Conservation (phyloP, 2,113 vertebrate species). For the Microtus pennsylvanicus region DNA sequence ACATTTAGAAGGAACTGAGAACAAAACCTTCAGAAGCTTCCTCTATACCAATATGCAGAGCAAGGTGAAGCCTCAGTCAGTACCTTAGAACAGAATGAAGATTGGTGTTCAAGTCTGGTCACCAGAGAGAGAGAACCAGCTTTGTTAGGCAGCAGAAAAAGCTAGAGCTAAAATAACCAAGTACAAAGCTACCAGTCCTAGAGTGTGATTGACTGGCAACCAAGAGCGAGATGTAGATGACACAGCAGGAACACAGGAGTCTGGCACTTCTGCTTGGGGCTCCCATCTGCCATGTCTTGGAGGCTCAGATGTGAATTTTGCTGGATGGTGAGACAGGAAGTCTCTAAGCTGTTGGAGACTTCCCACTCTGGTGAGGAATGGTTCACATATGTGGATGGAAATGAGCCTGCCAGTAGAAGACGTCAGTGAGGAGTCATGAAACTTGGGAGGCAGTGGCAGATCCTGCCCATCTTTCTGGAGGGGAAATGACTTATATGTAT, state of each 20-base stretch:
- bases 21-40: neutral
- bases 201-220: constrained; percentile 46
- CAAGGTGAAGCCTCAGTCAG: neutral
- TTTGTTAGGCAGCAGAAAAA: constrained; percentile 30
- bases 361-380: constrained; percentile 37
- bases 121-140: constrained; percentile 21
- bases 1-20: neutral
- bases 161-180: constrained; percentile 52
- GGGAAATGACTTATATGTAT: neutral
- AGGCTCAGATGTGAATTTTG: constrained; percentile 66
- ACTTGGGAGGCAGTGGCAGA: constrained; percentile 33
- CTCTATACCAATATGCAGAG: neutral
- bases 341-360: constrained; percentile 62
- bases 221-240: neutral
- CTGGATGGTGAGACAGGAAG: constrained; percentile 72
- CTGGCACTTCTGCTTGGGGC: constrained; percentile 70
- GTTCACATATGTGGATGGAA: constrained; percentile 26
- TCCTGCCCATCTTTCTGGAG: neutral
- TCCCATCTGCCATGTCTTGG: constrained; percentile 62
- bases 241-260: constrained; percentile 46
- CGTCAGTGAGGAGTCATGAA: neutral
- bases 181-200: neutral
- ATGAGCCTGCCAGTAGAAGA: neutral
- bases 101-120: neutral
- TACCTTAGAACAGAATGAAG: rapidly evolving